A percentile compares a stretch with the other conserved stretches of the same genome.
These are phyloP conservation scores for Typhlichthys eigenmanni DNA, from an alignment of 2,797 vertebrate species.

Conservation along the genomic window DNA sequence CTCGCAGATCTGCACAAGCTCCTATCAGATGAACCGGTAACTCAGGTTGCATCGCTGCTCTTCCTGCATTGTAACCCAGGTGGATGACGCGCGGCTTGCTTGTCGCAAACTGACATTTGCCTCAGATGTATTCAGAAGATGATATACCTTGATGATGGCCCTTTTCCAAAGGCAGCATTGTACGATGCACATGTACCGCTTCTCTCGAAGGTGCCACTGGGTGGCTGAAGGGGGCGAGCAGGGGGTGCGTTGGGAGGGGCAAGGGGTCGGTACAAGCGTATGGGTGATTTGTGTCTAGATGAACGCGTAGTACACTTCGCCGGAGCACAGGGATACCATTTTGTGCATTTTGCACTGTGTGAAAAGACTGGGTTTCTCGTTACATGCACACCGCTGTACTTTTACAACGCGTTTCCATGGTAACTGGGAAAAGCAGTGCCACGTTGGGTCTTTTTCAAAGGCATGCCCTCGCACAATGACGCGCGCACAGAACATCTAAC, in stretches of 20 bases:
- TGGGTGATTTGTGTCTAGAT: too few species aligned
- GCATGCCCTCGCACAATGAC: background rate
- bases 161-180: too few species aligned
- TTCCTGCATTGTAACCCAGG: constrained; percentile 19
- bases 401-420: constrained; percentile 57
- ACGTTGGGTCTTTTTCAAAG: constrained; percentile 12
- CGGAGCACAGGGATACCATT: too few species aligned
- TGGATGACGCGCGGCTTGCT: constrained; percentile 26
- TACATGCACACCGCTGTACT: constrained; percentile 17
- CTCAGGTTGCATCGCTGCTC: constrained; percentile 31
- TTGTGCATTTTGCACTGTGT: background rate
- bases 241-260: too few species aligned
- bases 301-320: too few species aligned
- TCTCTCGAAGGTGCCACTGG: too few species aligned
- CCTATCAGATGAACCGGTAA: constrained; percentile 7
- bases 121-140: background rate
- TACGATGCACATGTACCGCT: too few species aligned
- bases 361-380: constrained; percentile 18
- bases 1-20: constrained; percentile 21
- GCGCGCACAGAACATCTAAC: constrained; percentile 5
- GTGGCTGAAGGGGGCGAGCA: too few species aligned
- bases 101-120: constrained; percentile 9
- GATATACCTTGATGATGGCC: background rate
- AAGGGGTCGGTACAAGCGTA: too few species aligned
- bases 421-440: constrained; percentile 40